A percentile compares a stretch with the other conserved stretches of the same genome.
These are phyloP conservation scores for Noctua pronuba DNA, from an alignment of 2,888 invertebrate species.

Conservation along the genomic window DNA sequence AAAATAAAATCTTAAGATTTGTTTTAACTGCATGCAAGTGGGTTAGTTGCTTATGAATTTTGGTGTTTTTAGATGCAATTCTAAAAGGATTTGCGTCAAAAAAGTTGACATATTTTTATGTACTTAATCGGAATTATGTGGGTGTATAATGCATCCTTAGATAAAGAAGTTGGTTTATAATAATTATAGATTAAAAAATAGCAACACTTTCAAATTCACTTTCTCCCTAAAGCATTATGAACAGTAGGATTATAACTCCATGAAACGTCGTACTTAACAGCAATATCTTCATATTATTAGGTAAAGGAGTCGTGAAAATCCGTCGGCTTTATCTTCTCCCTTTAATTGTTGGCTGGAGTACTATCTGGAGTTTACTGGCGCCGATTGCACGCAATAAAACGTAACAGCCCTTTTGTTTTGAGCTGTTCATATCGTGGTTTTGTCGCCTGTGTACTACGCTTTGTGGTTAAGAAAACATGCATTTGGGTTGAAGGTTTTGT, in stretches of 20 bases:
- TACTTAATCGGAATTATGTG: not conserved
- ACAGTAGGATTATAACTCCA: slow-evolving; percentile 28
- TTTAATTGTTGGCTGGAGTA: slow-evolving; percentile 86
- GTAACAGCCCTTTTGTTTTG: slow-evolving; percentile 83
- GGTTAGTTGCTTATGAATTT: too few species aligned
- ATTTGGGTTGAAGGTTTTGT: slow-evolving; percentile 27
- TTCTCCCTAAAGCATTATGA: not conserved
- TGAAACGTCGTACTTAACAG: slow-evolving; percentile 38
- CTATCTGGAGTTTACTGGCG: slow-evolving; percentile 82
- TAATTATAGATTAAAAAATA: not conserved
- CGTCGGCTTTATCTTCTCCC: slow-evolving; percentile 80
- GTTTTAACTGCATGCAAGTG: too few species aligned
- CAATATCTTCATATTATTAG: slow-evolving; percentile 62
- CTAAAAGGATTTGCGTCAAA: too few species aligned
- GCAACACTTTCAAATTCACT: not conserved
- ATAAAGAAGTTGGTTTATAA: not conserved
- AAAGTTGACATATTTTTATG: too few species aligned
- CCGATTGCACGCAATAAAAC: slow-evolving; percentile 84
- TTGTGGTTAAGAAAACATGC: slow-evolving; percentile 69
- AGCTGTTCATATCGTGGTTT: slow-evolving; percentile 73
- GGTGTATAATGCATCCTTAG: not conserved
- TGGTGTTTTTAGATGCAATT: too few species aligned
- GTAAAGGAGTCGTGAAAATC: slow-evolving; percentile 76
- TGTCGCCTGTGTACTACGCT: slow-evolving; percentile 72
- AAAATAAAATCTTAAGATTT: too few species aligned